Percentiles rank a stretch among this genome's conserved stretches.
Conservation (phyloP, 2,797 vertebrate species). For the Gorsachius magnificus region DNA sequence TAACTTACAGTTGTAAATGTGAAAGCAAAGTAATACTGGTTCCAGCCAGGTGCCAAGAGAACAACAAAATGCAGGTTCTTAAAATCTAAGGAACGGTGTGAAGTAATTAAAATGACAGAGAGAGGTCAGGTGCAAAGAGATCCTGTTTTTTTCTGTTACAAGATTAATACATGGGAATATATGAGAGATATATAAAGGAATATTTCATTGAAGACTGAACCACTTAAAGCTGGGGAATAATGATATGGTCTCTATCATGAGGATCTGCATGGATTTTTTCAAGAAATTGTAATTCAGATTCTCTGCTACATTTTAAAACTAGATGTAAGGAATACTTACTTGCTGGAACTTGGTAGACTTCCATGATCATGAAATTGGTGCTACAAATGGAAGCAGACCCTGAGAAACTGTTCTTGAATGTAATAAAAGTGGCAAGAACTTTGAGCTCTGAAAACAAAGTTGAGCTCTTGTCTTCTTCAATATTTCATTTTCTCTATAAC, state of each 20-base stretch:
- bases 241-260: not conserved
- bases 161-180: not conserved
- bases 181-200: not conserved
- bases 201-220: not conserved
- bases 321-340: not conserved
- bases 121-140: not conserved
- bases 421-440: not conserved
- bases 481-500: not conserved
- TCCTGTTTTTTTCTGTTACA: not conserved
- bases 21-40: not conserved
- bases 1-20: not conserved
- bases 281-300: not conserved
- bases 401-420: not conserved
- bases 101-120: not conserved
- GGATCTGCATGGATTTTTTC: not conserved
- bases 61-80: not conserved
- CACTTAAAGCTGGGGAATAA: not conserved
- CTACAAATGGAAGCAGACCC: not conserved
- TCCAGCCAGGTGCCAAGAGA: not conserved
- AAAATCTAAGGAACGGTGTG: not conserved
- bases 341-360: not conserved
- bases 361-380: not conserved
- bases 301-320: not conserved
- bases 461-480: not conserved
- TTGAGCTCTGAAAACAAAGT: not conserved